Evolutionary conservation across 2,797 vertebrate species (phyloP), one percentile per base, ranked within the genome.

Genomic region (Phalanger gymnotis): DNA sequence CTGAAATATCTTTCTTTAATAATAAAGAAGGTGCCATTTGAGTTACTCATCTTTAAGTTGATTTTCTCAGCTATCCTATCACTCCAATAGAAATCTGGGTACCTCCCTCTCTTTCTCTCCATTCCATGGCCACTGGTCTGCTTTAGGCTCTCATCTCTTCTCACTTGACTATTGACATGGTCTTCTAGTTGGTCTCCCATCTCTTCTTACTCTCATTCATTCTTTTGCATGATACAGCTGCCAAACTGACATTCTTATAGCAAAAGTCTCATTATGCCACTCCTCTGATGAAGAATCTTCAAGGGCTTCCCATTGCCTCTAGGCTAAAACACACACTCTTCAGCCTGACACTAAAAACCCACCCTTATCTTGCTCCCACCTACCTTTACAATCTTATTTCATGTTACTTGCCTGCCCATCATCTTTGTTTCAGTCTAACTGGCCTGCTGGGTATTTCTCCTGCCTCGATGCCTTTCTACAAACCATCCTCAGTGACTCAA

Each of bases 1-100:
- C 55, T 92, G 66, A 52, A 54, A 73, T 9, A 30, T 92, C 95
- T 97, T 53, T 61, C 51, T 66, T 90, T 52, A 47, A 53, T 90
- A 73, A 81, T 28, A n/a, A 73, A n/a, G 56, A 27, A 57, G 11
- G 13, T n/a, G 16, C 40, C 61, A 73, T 40, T 73, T 73, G 61
- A 40, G 34, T 19, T 73, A 6, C 19, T 73, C 61, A 73, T 73
- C 34, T 40, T n/a, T 40, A n/a, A 73, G 34, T 7, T 73, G 61
- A n/a, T n/a, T 73, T 73, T 73, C 61, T 73, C 1, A 61, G 58
- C 13, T 34, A 34, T 34, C 58, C 34, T 61, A 14, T 1, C 3
- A 61, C 1, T 34, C 3, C 31, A 14, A 4, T 13, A 61, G 58
- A 34, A 61, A n/a, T 73, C 4, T 19, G 16, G 30, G 12, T 34